Evolutionary conservation across 1,140 invertebrate genomes (phyloP), one percentile per base, ranked within the genome.

Genomic region (Drosophila seguyi): DNA sequence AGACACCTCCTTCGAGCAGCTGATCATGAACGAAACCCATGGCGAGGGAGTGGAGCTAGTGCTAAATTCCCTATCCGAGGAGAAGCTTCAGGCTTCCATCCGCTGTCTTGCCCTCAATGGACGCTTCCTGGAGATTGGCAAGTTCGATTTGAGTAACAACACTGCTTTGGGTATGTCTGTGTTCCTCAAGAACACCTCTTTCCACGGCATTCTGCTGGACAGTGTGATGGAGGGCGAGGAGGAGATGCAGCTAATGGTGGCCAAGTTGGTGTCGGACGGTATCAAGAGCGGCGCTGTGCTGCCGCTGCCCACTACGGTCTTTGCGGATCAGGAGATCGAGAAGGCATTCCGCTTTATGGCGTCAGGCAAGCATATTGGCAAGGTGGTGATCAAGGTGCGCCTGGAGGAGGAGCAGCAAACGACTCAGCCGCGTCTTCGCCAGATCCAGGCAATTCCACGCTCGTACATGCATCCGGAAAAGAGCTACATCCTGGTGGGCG

Each of bases 101-200:
- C 95, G 98, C 52, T 98, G 98, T 90, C 93, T 99, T 25, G 97
- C 96, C 2, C 93, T 95, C 45, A 97, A 98, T 90, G 98, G 98
- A 27, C 95, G 98, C 29, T 99, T 99, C 93, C 94, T 99, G 22
- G 98, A 99, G 94, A 99, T 99, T 85, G 99, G 98, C 66, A 99
- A 99, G 93, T 98, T 97, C 66, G 98, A 99, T 94, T 93, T 99
- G 22, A 98, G 97, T 1, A 98, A 98, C 81, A 98, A 99, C 92
- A 96, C 94, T 8, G 93, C 95, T 4, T 90, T 99, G 53, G 98
- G 98, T 13, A 99, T 99, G 98, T 94, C 97, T 0, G 91, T 99
- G 2, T 99, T 99, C 93, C 93, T 99, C 67, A 99, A 98, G 90
- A 99, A 99, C 90, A 97, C 97, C 4, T 96, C 97, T 14, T 99